Evolutionary conservation across 2,113 vertebrate species (phyloP), one percentile per base, ranked within the genome.

Genomic region (Ictidomys tridecemlineatus): DNA sequence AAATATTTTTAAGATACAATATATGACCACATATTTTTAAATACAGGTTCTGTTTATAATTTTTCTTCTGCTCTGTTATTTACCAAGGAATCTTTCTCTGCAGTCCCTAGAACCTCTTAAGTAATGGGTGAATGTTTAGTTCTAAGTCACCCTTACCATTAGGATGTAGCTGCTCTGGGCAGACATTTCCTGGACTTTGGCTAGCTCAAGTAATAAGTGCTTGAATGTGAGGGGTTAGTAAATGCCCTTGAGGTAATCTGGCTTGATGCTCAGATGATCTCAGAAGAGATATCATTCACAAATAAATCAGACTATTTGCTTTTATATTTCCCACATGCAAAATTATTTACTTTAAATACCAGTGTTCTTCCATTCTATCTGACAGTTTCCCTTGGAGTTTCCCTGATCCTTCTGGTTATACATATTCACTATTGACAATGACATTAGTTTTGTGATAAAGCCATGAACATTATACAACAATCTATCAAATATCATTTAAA

Each of bases 401-500:
- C 28, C 20, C n/a, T 91, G 48, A 17, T 32, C 34, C 9, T 89
- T 93, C 39, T 65, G 24, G 4, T 78, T 58, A 45, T 16, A 48
- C 6, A 70, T 28, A 65, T 88, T 92, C 65, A 78, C 39, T 76
- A 24, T 20, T 34, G 32, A 58, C 18, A 20, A 51, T 73, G 88
- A 32, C 18, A 58, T 78, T 83, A 92, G 0, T 67, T 89, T 94
- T 73, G 48, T 73, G 76, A 77, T 45, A 83, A 95, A 89, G 37
- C 65, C 85, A 20, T 42, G 78, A 88, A 93, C 92, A 73, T 85
- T 67, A 42, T 65, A 89, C 14, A 67, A 22, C 14, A 72, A 56
- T 83, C 51, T 78, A 20, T 92, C 74, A 86, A 51, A 65, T 90
- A 48, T 74, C n/a, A 85, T 78, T 94, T 82, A 94, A 88, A 42